Evolutionary conservation across 2,888 invertebrate genomes (phyloP), one percentile per base, ranked within the genome.

Genomic region (Megalurothrips usitatus): DNA sequence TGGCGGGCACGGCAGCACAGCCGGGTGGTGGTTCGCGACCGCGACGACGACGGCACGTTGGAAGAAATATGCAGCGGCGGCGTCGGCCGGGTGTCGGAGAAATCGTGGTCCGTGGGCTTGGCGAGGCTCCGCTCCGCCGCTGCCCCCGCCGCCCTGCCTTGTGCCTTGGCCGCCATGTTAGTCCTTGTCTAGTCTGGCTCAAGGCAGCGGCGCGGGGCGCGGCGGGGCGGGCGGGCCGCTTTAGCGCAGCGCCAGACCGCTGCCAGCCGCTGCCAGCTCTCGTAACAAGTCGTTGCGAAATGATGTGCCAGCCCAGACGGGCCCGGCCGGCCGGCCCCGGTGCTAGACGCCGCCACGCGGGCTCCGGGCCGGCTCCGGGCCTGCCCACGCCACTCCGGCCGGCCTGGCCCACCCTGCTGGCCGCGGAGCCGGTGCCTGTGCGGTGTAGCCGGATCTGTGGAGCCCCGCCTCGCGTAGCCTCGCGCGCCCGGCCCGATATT

Each of bases 261-360:
- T n/a, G n/a, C 52, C 9, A 12, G 58, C 58, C 58, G 8, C 58
- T 43, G 58, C 58, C 58, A 58, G 58, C 58, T 58, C 58, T 58
- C 58, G 58, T 58, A 58, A 58, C 58, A 58, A 58, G 58, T 58
- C 17, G 58, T 58, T 58, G 58, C 58, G 58, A 58, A 58, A 58
- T 58, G 58, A 58, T 58, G 58, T 58, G 58, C 58, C 58, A 58
- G 34, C 34, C 34, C 34, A 43, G 34, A 43, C 34, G 34, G 34
- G 34, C 34, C 34, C 34, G 6, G 52, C 52, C 52, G 14, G 14
- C 52, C 3, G 6, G 10, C 6, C 52, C 52, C 52, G 14, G 14
- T 19, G 52, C 52, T 43, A 43, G 3, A 43, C 34, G 34, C 52
- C 49, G 10, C 49, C 49, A 9, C 49, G 49, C 49, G 49, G 10